phyloP scores from a whole-genome alignment of 2,888 invertebrate species.

The Rhyacophila evoluta region DNA sequence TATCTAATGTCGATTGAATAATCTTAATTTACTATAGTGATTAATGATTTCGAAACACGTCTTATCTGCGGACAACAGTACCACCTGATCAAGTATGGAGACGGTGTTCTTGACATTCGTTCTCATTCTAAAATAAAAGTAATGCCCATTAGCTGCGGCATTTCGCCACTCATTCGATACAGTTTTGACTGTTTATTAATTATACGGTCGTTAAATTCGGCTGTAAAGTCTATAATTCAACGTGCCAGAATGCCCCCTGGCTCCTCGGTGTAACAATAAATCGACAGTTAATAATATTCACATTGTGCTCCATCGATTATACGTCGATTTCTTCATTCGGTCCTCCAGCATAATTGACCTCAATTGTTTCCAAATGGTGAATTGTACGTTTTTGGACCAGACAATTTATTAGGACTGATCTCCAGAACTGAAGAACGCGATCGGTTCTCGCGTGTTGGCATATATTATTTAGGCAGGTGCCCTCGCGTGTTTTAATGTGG shows the following conservation, averaged over 20 bases:
- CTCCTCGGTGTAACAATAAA: neutral
- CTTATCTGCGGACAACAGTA: no score
- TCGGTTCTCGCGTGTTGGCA: no score
- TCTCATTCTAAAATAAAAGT: neutral
- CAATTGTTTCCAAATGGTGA: neutral
- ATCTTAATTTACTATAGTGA: no score
- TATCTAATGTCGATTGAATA: no score
- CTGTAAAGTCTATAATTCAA: neutral
- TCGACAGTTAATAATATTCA: neutral
- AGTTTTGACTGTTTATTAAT: neutral
- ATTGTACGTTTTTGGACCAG: neutral
- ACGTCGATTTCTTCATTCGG: neutral
- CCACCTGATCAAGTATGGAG: no score
- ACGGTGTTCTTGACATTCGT: conserved; percentile 4
- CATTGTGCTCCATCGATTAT: neutral
- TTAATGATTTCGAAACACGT: no score
- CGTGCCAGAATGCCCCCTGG: neutral
- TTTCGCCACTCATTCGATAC: neutral
- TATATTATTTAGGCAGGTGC: neutral
- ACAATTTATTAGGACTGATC: neutral
- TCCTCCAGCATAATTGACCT: conserved; percentile 20
- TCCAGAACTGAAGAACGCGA: no score
- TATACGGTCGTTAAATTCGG: neutral
- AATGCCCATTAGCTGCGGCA: neutral
- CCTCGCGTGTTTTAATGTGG: neutral